phyloP scores from a whole-genome alignment of 1,140 invertebrate species.

The Chironomus tepperi region DNA sequence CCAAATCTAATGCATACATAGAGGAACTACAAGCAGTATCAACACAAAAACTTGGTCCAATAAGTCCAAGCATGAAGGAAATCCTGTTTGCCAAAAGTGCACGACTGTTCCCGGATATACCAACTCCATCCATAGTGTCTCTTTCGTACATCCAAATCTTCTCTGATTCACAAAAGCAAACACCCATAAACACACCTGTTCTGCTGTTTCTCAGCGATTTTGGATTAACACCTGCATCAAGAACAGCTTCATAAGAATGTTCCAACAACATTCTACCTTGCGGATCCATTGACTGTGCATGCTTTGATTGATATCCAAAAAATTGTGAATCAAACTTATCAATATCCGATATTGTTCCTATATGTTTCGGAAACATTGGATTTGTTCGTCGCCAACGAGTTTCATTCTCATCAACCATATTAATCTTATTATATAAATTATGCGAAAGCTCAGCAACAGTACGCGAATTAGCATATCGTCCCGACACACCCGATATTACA shows the following conservation, averaged over 20 bases:
- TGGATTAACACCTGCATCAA: conserved; percentile 51
- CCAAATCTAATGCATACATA: conserved; percentile 73
- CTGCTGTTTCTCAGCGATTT: conserved; percentile 42
- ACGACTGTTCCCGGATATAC: conserved; percentile 39
- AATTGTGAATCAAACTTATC: conserved; percentile 41
- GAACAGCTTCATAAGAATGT: conserved; percentile 32
- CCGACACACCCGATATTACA: conserved; percentile 54
- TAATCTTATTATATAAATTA: conserved; percentile 50
- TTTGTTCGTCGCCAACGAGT: conserved; percentile 55
- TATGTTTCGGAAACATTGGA: conserved; percentile 51
- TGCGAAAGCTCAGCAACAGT: conserved; percentile 50
- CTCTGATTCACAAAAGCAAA: conserved; percentile 58
- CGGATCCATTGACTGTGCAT: conserved; percentile 39
- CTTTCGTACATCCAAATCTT: conserved; percentile 31
- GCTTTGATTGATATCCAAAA: conserved; percentile 40
- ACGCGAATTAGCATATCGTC: conserved; percentile 51
- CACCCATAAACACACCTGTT: conserved; percentile 57
- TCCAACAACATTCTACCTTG: conserved; percentile 38
- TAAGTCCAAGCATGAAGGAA: conserved; percentile 61
- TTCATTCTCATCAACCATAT: conserved; percentile 61
- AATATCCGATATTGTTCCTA: conserved; percentile 51
- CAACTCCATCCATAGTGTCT: background rate
- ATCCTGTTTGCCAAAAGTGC: conserved; percentile 65
- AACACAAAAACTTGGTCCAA: conserved; percentile 69
- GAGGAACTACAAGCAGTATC: conserved; percentile 89